Evolutionary conservation across 2,113 vertebrate genomes (phyloP).

Genomic region (Nothoprocta pentlandii): DNA sequence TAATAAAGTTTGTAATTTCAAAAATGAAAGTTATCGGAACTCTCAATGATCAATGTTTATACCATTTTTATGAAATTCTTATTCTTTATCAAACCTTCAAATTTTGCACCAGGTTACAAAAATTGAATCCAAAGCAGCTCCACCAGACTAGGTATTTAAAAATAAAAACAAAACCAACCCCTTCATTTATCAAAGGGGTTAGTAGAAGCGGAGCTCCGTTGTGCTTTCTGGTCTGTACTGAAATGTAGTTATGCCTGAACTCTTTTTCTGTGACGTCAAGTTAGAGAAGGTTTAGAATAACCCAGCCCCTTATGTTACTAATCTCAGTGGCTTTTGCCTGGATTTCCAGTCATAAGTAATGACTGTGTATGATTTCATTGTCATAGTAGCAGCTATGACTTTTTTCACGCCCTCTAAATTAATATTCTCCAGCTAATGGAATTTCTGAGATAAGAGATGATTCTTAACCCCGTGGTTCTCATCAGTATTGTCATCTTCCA

Average conservation of each 20-base stretch:
- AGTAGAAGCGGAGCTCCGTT: not conserved
- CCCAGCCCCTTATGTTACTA: not conserved
- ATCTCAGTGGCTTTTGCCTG: not conserved
- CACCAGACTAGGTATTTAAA: not conserved
- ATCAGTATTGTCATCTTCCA: not conserved
- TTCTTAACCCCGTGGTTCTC: not conserved
- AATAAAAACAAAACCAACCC: not conserved
- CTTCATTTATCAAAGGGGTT: not conserved
- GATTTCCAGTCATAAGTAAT: not conserved
- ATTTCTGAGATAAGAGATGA: not conserved
- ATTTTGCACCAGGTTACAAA: not conserved
- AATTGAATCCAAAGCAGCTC: not conserved
- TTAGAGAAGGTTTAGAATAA: not conserved
- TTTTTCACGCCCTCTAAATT: not conserved
- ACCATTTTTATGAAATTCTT: not conserved
- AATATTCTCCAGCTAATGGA: not conserved
- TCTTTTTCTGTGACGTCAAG: not conserved
- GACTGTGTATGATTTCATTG: not conserved
- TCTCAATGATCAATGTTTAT: not conserved
- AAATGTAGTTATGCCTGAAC: not conserved
- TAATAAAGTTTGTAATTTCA: not conserved
- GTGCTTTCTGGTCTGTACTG: not conserved
- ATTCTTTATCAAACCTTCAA: not conserved
- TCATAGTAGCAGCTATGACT: not conserved
- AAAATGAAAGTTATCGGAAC: not conserved